Base-by-base conservation (phyloP, 1,140 invertebrate genomes). In the Pygmarrhopalites habei region DNA sequence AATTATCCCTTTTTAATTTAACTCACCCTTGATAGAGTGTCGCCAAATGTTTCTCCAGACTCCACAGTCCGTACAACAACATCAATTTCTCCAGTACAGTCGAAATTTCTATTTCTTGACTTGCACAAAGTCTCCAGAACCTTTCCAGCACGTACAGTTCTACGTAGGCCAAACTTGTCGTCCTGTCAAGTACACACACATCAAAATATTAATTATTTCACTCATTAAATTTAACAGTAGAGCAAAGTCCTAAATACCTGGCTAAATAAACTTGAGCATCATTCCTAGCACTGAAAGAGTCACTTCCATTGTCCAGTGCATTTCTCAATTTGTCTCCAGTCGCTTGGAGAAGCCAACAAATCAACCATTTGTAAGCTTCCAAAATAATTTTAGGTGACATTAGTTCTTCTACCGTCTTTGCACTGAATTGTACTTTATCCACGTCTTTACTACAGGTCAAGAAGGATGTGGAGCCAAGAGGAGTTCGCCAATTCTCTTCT, bases 241-340 rank as follows among this genome's bases (percentile, higher is more conserved):
- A n/a, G n/a, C n/a, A n/a, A n/a, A n/a, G n/a, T n/a, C n/a, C 83
- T 4, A 96, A 77, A 14, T 82, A 85, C 69, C 83, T 80, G 63
- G 88, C 89, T 60, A 82, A 82, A 74, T 87, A 92, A n/a, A 90
- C 84, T 79, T 96, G 92, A 4, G 82, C 83, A 69, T 91, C 83
- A 75, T 89, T 90, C 73, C 84, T 83, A 1, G 86, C 84, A n/a
- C 80, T 81, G 71, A 95, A 94, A 25, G 79, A 75, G 73, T 86
- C 81, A n/a, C 81, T 79, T 1, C 85, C 85, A 25, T 77, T 73
- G 1, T 78, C 60, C 7, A 73, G 60, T 25, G 65, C 23, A 1
- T 44, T 57, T 46, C 86, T 75, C 43, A 88, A 78, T 70, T 83
- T 84, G 44, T 80, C 79, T 12, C 79, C 77, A 1, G 85, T 86